Percentiles rank a stretch among this genome's conserved stretches.
These are phyloP conservation scores for Canis aureus DNA, from an alignment of 2,113 vertebrate genomes.

Conservation along the genomic window DNA sequence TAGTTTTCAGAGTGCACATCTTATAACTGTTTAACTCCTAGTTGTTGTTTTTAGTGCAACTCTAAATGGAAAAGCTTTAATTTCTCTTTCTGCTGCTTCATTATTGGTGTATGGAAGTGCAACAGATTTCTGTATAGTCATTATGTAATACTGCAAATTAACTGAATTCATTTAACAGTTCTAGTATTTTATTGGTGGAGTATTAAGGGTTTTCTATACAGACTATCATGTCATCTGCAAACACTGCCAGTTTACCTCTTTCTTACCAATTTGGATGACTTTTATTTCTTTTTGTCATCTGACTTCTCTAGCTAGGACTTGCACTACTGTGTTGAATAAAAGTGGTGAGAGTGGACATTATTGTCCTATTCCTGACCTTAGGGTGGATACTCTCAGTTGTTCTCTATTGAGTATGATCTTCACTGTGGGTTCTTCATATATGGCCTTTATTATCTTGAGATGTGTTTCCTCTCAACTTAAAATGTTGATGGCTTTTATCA, in stretches of 20 bases:
- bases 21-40: background rate
- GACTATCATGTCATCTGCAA: background rate
- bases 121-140: background rate
- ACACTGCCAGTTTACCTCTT: too few relatives aligned
- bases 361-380: background rate
- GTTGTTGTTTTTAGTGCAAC: background rate
- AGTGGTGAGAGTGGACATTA: background rate
- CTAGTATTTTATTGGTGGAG: background rate
- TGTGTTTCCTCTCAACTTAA: background rate
- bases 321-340: background rate
- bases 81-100: background rate
- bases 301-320: background rate
- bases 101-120: background rate
- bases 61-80: background rate
- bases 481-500: background rate
- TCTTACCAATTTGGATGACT: too few relatives aligned
- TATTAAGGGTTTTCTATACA: background rate
- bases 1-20: background rate
- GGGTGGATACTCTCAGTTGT: background rate
- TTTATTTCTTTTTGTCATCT: too few relatives aligned
- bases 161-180: background rate
- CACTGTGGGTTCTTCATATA: background rate
- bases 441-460: background rate
- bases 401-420: background rate
- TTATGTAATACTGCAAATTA: background rate